Conservation (phyloP, 2,797 vertebrate species). For the Eupleurogrammus muticus region DNA sequence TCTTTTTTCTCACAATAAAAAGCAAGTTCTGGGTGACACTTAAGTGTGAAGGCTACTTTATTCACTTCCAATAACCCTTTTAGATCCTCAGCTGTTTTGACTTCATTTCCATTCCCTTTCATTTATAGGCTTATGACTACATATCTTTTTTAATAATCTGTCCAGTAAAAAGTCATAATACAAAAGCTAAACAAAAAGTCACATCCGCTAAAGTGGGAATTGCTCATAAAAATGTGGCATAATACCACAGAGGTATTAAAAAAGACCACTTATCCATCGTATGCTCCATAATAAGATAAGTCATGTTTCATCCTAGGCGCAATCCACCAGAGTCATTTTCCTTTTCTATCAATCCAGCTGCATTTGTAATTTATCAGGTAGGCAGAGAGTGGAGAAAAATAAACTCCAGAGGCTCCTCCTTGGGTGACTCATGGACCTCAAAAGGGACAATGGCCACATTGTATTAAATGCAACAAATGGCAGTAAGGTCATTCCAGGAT, state of each 20-base stretch:
- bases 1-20: too few relatives aligned
- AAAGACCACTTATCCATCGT: conserved; percentile 2
- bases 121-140: too few relatives aligned
- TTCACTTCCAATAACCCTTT: too few relatives aligned
- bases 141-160: too few relatives aligned
- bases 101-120: too few relatives aligned
- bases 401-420: conserved; percentile 15
- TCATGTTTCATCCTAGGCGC: conserved; percentile 12
- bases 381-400: conserved; percentile 33
- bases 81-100: too few relatives aligned
- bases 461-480: conserved; percentile 55
- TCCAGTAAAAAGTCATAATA: neutral
- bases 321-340: conserved; percentile 20
- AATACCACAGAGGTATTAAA: neutral
- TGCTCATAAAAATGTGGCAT: neutral
- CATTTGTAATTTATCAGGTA: conserved; percentile 27
- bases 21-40: too few relatives aligned
- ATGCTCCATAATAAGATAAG: conserved; percentile 8
- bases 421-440: conserved; percentile 51
- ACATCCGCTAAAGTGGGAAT: neutral
- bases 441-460: conserved; percentile 48
- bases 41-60: too few relatives aligned
- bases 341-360: conserved; percentile 12
- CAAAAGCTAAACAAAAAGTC: neutral
- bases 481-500: conserved; percentile 38